A percentile compares a stretch with the other conserved stretches of the same genome.
Conservation (phyloP, 2,888 invertebrate species). For the Phengaris alcon region DNA sequence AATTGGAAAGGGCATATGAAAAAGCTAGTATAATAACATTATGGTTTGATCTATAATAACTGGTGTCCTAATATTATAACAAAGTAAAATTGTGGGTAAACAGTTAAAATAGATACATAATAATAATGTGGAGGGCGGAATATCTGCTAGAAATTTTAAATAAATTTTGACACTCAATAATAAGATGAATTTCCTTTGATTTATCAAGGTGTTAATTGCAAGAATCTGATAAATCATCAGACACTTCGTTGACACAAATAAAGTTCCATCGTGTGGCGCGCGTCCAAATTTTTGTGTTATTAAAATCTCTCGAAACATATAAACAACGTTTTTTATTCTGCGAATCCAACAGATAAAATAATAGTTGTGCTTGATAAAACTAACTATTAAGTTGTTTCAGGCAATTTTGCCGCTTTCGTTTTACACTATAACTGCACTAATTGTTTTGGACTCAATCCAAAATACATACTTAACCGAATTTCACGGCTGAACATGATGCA, state of each 20-base stretch:
- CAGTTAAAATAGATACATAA: not conserved
- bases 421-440: constrained; percentile 60
- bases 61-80: too few species aligned
- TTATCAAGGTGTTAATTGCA: not conserved
- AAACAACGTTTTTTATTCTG: not conserved
- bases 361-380: constrained; percentile 35
- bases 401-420: constrained; percentile 52
- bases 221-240: constrained; percentile 10
- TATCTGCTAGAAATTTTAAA: not conserved
- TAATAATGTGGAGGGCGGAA: not conserved
- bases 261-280: constrained; percentile 9
- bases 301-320: not conserved
- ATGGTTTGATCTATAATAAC: too few species aligned
- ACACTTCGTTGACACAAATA: constrained; percentile 3
- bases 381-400: constrained; percentile 45
- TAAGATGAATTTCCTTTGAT: not conserved
- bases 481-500: constrained; percentile 57
- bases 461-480: constrained; percentile 73
- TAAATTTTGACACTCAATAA: not conserved
- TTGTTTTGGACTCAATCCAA: constrained; percentile 76
- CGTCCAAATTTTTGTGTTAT: constrained; percentile 10
- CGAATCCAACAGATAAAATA: constrained; percentile 18
- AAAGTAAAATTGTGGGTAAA: too few species aligned
- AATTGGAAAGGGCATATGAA: too few species aligned
- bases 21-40: too few species aligned